Base-by-base conservation (phyloP, 2,797 vertebrate species). In the Rhinatrema bivittatum region DNA sequence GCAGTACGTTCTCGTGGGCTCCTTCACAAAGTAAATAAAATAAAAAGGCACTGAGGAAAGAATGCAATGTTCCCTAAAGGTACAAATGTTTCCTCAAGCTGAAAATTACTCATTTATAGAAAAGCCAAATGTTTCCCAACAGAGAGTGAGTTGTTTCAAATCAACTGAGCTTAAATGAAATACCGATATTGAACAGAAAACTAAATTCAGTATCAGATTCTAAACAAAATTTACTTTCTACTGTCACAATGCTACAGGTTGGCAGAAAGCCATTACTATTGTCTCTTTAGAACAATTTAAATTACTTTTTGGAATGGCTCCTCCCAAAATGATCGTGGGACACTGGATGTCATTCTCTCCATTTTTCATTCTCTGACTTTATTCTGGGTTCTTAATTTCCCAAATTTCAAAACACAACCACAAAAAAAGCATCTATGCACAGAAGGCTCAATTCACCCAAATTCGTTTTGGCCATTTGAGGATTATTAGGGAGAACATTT, bases 41-140 rank as follows among this genome's bases (percentile, higher is more conserved):
- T 76, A 74, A 73, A 64, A 43, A 69, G 46, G 55, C 45, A 36
- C 32, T 30, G 48, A 53, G 47, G 65, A 62, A 60, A 66, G 54
- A 70, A 69, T 67, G 42, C 61, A 72, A 68, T 68, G 39, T 50
- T 78, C 60, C 65, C 70, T 62, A 36, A 74, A 78, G 78, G 56
- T 59, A 46, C 45, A 58, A 76, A 40, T 61, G 66, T 63, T 76
- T 69, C 58, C 72, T 68, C 65, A 53, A 81, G 67, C 56, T 70
- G 69, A 73, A 83, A 80, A 84, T 82, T 81, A 74, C 69, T 70
- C 65, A 76, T 80, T 71, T 68, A 53, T 75, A 72, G 52, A 72
- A 79, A 76, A 77, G 36, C 29, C 53, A 52, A 68, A 51, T 61
- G 41, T 22, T 53, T 78, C 35, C 57, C 56, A 51, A 37, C 55